Percentiles rank a stretch among this genome's conserved stretches.
Evolutionary conservation across 2,797 vertebrate genomes (phyloP).

Genomic region (Sphaeramia orbicularis): DNA sequence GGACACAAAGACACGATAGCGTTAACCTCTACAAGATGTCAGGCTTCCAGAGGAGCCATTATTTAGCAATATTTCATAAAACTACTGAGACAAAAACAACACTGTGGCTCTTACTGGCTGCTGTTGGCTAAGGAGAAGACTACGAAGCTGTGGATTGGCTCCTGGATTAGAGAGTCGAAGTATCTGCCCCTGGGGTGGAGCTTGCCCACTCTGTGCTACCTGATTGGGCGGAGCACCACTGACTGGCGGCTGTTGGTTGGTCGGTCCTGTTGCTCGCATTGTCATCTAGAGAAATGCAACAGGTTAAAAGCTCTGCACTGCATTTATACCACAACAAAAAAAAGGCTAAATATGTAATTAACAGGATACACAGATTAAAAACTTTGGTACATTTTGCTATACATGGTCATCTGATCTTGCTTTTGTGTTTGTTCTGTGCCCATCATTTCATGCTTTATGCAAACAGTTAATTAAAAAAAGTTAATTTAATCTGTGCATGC

Average conservation of each 20-base stretch:
- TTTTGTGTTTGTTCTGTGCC: neutral
- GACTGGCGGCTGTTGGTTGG: slow-evolving; percentile 81
- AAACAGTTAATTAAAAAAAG: neutral
- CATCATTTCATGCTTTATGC: slow-evolving; percentile 11
- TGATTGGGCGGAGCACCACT: slow-evolving; percentile 86
- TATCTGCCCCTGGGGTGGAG: slow-evolving; percentile 85
- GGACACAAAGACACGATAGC: slow-evolving; percentile 28
- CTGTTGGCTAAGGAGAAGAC: slow-evolving; percentile 93
- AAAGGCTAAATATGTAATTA: neutral
- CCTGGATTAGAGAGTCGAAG: slow-evolving; percentile 92
- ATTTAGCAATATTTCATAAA: neutral
- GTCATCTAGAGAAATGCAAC: slow-evolving; percentile 72
- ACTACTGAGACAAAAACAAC: neutral
- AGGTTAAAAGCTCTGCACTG: slow-evolving; percentile 2
- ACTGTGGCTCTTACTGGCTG: slow-evolving; percentile 86
- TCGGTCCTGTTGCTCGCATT: slow-evolving; percentile 84
- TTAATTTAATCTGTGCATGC: slow-evolving; percentile 32
- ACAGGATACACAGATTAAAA: no score
- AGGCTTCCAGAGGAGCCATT: slow-evolving; percentile 1
- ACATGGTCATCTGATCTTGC: neutral
- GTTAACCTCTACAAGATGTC: neutral
- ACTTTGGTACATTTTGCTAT: no score
- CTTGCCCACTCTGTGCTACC: slow-evolving; percentile 81
- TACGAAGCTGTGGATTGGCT: slow-evolving; percentile 94
- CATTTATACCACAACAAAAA: neutral